Percentiles rank a stretch among this genome's conserved stretches.
Conservation (phyloP, 2,888 invertebrate genomes). For the Tenthredo scrophulariae region DNA sequence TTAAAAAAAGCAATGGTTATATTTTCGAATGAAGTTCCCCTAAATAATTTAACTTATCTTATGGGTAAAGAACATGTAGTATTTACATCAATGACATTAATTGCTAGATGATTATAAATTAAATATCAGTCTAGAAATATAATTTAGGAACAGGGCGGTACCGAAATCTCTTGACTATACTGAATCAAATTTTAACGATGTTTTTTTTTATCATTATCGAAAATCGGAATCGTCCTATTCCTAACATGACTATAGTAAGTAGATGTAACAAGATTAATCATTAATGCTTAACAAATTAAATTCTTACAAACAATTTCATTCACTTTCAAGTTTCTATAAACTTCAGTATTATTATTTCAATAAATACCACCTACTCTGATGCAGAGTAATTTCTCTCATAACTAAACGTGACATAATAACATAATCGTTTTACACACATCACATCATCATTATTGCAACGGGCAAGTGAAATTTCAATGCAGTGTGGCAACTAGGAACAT, state of each 20-base stretch:
- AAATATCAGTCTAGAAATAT: constrained; percentile 63
- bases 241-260: constrained; percentile 15
- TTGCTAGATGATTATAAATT: constrained; percentile 62
- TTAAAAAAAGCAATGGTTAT: constrained; percentile 53
- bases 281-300: neutral
- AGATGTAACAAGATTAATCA: neutral
- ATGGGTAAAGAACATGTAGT: constrained; percentile 63
- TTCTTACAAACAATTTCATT: constrained; percentile 35
- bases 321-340: constrained; percentile 42
- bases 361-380: constrained; percentile 74
- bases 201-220: neutral
- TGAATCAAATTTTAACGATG: constrained; percentile 3
- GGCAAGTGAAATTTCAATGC: constrained; percentile 1
- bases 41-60: constrained; percentile 62
- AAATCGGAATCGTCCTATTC: constrained; percentile 18
- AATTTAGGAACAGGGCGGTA: neutral
- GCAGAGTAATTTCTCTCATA: constrained; percentile 66
- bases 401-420: constrained; percentile 33
- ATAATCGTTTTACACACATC: constrained; percentile 23
- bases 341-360: constrained; percentile 57
- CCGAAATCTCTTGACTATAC: neutral
- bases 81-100: constrained; percentile 69
- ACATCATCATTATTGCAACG: constrained; percentile 38
- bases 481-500: constrained; percentile 15
- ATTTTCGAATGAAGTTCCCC: constrained; percentile 49